Percentiles rank a stretch among this genome's conserved stretches.
phyloP scores from a whole-genome alignment of 2,113 vertebrate genomes.

The Callithrix jacchus region DNA sequence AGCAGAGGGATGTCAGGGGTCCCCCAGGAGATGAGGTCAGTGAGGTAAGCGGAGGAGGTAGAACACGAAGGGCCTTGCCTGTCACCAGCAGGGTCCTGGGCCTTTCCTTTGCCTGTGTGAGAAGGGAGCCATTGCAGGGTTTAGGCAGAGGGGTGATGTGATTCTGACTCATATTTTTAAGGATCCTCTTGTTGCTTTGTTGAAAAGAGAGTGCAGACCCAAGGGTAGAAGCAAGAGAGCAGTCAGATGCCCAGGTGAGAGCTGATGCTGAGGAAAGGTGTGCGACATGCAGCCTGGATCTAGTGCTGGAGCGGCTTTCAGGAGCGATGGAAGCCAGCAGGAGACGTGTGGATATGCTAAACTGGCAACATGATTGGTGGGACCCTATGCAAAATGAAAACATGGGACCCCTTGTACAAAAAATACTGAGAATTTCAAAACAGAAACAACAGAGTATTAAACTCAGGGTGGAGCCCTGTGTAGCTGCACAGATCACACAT shows the following conservation, averaged over 20 bases:
- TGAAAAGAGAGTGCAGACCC: neutral
- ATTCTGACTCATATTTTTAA: neutral
- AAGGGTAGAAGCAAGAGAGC: neutral
- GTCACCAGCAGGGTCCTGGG: too few relatives aligned
- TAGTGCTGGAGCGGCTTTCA: fast-evolving
- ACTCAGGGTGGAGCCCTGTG: neutral
- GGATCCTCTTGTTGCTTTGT: neutral
- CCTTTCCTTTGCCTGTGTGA: neutral
- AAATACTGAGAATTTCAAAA: neutral
- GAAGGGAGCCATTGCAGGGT: neutral
- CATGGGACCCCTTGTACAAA: neutral
- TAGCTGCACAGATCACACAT: fast-evolving
- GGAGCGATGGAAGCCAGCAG: neutral
- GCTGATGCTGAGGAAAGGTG: neutral
- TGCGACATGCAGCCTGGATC: neutral
- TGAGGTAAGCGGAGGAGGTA: neutral
- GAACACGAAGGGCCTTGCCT: neutral
- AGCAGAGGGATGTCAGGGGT: neutral
- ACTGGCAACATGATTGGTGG: fast-evolving
- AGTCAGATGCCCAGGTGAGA: neutral
- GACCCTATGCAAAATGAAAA: too few relatives aligned
- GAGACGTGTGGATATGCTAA: neutral
- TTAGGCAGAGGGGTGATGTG: neutral
- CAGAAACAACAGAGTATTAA: neutral
- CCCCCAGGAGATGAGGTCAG: neutral